A percentile compares a stretch with the other conserved stretches of the same genome.
Evolutionary conservation across 2,113 vertebrate genomes (phyloP).

Genomic region (Sciurus niger): DNA sequence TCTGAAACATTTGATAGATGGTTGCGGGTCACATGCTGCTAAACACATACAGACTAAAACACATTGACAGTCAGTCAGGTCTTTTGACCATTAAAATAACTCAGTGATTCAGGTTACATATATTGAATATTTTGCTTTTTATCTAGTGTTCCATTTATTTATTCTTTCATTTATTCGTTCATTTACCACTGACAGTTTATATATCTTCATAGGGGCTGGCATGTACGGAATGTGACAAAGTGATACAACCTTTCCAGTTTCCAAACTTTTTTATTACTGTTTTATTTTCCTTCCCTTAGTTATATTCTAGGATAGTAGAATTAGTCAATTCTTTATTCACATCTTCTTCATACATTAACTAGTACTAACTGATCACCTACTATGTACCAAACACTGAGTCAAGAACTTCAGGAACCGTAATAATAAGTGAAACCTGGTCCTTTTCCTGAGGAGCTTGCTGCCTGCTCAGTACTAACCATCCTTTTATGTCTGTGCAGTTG

Average conservation of each 20-base stretch:
- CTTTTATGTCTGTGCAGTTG: background rate
- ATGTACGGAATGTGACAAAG: background rate
- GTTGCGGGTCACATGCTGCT: background rate
- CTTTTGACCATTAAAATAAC: background rate
- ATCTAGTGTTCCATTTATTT: background rate
- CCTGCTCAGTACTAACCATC: background rate
- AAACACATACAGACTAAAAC: background rate
- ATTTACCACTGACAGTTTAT: background rate
- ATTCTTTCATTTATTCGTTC: background rate
- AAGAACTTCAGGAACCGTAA: background rate
- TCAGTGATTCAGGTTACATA: background rate
- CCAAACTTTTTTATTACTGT: background rate
- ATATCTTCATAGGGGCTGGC: background rate
- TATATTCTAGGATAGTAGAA: slow-evolving; percentile 12
- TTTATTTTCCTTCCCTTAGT: background rate
- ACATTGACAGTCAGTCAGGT: background rate
- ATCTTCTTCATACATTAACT: background rate
- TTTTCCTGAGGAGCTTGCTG: background rate
- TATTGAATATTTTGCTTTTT: background rate
- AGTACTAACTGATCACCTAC: background rate
- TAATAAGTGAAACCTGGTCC: background rate
- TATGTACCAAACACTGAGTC: background rate
- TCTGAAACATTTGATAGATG: background rate
- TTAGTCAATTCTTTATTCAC: background rate
- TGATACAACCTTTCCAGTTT: background rate